Base-by-base conservation (phyloP, 2,888 invertebrate species). In the Sinhomidia bicolor region DNA sequence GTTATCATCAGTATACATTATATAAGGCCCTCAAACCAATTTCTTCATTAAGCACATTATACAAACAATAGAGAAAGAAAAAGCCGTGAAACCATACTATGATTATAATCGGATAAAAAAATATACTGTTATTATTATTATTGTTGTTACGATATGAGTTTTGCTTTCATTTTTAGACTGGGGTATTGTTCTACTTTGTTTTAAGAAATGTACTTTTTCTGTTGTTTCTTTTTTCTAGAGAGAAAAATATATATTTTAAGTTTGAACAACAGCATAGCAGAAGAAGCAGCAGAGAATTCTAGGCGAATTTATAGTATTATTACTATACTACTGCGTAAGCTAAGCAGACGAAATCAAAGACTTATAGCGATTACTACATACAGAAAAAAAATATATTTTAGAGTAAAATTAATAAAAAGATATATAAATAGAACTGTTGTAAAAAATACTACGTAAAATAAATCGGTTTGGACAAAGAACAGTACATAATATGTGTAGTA, bases 301-400 rank as follows among this genome's bases (percentile, higher is more conserved):
- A 26, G 3, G 17, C 2, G 12, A 51, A n/a, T n/a, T 9, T 3
- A 51, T 54, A n/a, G 20, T 10, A 80, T 60, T 78, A 78, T 9
- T 60, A 26, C 36, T 82, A 51, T 79, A 82, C 76, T 76, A n/a
- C n/a, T n/a, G n/a, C n/a, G 4, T 32, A 74, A 74, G n/a, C 84
- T 84, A 78, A 57, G 68, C 81, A 87, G 86, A 87, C 74, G 81
- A 81, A 87, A 87, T 87, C 71, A 87, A 87, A 87, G 86, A 87
- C 86, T 87, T 81, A 87, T 20, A 54, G 78, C 47, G 74, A 26
- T 44, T 26, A 74, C 10, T 51, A 12, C n/a, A n/a, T 54, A 57
- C 29, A 32, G 20, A 54, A 54, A 47, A 74, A 41, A n/a, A 32
- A 54, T 78, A 78, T 54, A 78, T 54, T 78, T 76, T 76, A 78